These are phyloP conservation scores for Tanytarsus gracilentus DNA, from an alignment of 2,888 invertebrate genomes.

Conservation along the genomic window DNA sequence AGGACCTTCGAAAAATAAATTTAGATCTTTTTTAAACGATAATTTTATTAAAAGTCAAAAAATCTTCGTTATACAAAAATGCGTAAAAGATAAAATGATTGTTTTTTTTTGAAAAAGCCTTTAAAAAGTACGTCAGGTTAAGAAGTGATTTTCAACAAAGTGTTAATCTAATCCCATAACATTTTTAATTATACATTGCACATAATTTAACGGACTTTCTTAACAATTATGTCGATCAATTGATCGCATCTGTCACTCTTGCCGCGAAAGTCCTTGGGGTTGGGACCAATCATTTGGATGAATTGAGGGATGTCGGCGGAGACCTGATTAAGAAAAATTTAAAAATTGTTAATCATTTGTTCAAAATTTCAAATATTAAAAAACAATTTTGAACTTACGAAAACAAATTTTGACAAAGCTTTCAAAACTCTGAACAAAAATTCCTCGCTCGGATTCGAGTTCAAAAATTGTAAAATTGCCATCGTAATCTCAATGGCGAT, in stretches of 20 bases:
- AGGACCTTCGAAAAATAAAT: too few relatives aligned
- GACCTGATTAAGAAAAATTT: conserved; percentile 48
- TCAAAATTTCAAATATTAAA: background rate
- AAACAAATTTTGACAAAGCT: conserved; percentile 55
- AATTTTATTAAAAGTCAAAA: too few relatives aligned
- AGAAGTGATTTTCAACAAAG: too few relatives aligned
- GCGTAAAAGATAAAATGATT: conserved; percentile 4
- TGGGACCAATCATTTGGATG: conserved; percentile 83
- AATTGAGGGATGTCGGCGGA: conserved; percentile 81
- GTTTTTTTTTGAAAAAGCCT: background rate
- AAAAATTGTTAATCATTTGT: background rate
- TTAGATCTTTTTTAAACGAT: too few relatives aligned
- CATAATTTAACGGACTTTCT: conserved; percentile 49
- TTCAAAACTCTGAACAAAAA: conserved; percentile 69
- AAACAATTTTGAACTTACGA: conserved; percentile 34
- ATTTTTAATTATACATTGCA: background rate
- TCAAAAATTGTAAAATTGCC: conserved; percentile 84
- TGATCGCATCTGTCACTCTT: conserved; percentile 71
- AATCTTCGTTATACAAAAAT: conserved; percentile 7
- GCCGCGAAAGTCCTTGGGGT: conserved; percentile 72
- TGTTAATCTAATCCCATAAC: too few relatives aligned
- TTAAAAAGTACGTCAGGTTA: background rate
- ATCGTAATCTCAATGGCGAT: conserved; percentile 84
- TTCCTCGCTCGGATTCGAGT: conserved; percentile 68
- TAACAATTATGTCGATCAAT: conserved; percentile 65